Conservation (phyloP, 30 jellyfish, hydroid and myxozoan species). For the Hydractinia symbiolongicarpus region DNA sequence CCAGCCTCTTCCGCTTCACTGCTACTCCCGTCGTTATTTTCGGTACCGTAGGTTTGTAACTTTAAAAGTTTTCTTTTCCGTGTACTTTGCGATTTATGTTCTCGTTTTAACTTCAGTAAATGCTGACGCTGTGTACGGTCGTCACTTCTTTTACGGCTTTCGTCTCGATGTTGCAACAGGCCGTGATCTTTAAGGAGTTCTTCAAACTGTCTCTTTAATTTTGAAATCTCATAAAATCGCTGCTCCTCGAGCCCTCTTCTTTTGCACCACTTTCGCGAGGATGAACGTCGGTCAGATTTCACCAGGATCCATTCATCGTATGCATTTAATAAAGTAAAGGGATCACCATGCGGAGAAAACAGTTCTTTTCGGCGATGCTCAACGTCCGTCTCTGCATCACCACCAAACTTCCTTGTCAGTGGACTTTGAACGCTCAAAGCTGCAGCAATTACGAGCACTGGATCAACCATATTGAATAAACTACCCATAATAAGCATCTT, state of each 20-base stretch:
- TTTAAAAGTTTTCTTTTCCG: conserved; percentile 77
- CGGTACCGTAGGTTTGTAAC: conserved; percentile 32
- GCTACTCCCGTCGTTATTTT: conserved; percentile 28
- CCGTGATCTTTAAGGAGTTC: conserved; percentile 58
- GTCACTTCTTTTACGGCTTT: conserved; percentile 28
- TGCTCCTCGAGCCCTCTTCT: conserved; percentile 88
- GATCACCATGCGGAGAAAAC: conserved; percentile 94
- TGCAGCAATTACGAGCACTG: conserved; percentile 82
- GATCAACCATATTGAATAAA: conserved; percentile 75
- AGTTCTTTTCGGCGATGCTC: conserved; percentile 75
- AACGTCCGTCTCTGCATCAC: conserved; percentile 59
- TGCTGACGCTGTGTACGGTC: conserved; percentile 44
- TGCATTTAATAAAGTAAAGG: conserved; percentile 69
- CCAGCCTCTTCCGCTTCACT: conserved; percentile 59
- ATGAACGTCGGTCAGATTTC: conserved; percentile 62
- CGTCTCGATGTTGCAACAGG: conserved; percentile 8
- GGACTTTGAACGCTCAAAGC: conserved; percentile 98
- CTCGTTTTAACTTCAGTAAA: conserved; percentile 63
- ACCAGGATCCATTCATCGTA: conserved; percentile 90
- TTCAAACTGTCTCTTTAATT: conserved; percentile 87
- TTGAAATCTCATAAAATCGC: conserved; percentile 89
- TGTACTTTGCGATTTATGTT: conserved; percentile 42
- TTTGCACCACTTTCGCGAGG: conserved; percentile 89
- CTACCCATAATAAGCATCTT: conserved; percentile 90
- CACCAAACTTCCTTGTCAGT: conserved; percentile 67